These are phyloP conservation scores for Entomobrya multifasciata DNA, from an alignment of 2,888 invertebrate species.

Conservation along the genomic window DNA sequence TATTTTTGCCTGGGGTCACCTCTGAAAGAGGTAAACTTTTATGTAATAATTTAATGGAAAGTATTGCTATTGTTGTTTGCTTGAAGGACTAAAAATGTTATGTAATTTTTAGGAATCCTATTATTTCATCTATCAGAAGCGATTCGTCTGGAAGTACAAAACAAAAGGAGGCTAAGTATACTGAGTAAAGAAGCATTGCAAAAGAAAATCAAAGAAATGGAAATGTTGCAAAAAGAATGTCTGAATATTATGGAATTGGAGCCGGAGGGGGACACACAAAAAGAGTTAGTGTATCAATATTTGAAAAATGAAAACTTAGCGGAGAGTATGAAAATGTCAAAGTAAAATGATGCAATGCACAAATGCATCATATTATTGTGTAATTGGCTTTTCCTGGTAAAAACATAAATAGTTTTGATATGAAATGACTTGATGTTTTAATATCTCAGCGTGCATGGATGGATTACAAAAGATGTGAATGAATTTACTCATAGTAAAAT, in stretches of 20 bases:
- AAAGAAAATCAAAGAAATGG: slow-evolving; percentile 32
- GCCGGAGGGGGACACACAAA: slow-evolving; percentile 55
- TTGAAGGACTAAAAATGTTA: too few relatives aligned
- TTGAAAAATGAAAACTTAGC: background rate
- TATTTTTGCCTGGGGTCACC: slow-evolving; percentile 62
- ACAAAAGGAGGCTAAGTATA: background rate
- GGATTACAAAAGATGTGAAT: too few relatives aligned
- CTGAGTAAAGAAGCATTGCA: background rate
- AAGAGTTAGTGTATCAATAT: slow-evolving; percentile 50
- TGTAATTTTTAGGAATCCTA: slow-evolving; percentile 39
- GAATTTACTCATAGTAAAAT: too few relatives aligned
- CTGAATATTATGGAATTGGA: slow-evolving; percentile 63
- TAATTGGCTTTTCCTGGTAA: too few relatives aligned
- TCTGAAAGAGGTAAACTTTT: slow-evolving; percentile 63
- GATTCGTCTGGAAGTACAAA: slow-evolving; percentile 42
- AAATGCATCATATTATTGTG: too few relatives aligned
- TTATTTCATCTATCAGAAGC: slow-evolving; percentile 59
- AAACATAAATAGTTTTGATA: too few relatives aligned
- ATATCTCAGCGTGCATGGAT: too few relatives aligned
- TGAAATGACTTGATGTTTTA: too few relatives aligned
- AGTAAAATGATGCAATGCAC: background rate
- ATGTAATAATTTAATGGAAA: too few relatives aligned
- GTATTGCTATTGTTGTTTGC: too few relatives aligned
- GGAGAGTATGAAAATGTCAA: background rate
- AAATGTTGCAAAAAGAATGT: slow-evolving; percentile 46